Evolutionary conservation across 2,797 vertebrate species (phyloP).

Genomic region (Bradypodion pumilum): DNA sequence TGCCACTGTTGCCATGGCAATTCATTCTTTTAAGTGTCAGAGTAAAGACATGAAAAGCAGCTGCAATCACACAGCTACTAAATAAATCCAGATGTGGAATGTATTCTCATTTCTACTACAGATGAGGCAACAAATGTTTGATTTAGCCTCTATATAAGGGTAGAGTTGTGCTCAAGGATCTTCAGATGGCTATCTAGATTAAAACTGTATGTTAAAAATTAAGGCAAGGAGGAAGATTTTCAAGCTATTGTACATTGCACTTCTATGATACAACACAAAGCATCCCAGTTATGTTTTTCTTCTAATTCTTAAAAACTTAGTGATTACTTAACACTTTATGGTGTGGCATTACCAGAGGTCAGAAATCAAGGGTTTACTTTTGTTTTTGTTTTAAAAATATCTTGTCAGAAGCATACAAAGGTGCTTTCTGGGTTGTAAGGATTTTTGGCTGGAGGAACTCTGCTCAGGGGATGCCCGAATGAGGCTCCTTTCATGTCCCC

Average conservation of each 20-base stretch:
- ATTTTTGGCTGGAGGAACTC: too few relatives aligned
- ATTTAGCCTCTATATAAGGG: conserved; percentile 34
- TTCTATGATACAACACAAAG: not conserved
- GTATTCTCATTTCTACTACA: conserved; percentile 36
- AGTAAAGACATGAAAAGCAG: conserved; percentile 70
- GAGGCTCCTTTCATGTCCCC: too few relatives aligned
- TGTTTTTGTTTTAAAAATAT: too few relatives aligned
- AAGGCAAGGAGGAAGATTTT: conserved; percentile 38
- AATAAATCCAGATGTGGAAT: conserved; percentile 66
- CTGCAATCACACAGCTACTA: conserved; percentile 64
- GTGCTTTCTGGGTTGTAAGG: too few relatives aligned
- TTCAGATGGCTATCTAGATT: conserved; percentile 33
- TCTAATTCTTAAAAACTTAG: conserved; percentile 34
- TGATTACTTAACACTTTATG: conserved; percentile 3
- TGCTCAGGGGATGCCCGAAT: too few relatives aligned
- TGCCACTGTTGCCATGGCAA: conserved; percentile 76
- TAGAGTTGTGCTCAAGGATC: conserved; percentile 18
- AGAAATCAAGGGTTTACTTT: not conserved
- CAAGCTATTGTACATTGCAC: conserved; percentile 12
- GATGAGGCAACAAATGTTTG: conserved; percentile 15
- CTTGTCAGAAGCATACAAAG: too few relatives aligned
- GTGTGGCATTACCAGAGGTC: not conserved
- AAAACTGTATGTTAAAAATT: conserved; percentile 42
- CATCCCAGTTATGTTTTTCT: not conserved
- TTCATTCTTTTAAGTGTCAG: conserved; percentile 70